Conservation (phyloP, 2,797 vertebrate genomes). For the Tarsius wallacei region DNA sequence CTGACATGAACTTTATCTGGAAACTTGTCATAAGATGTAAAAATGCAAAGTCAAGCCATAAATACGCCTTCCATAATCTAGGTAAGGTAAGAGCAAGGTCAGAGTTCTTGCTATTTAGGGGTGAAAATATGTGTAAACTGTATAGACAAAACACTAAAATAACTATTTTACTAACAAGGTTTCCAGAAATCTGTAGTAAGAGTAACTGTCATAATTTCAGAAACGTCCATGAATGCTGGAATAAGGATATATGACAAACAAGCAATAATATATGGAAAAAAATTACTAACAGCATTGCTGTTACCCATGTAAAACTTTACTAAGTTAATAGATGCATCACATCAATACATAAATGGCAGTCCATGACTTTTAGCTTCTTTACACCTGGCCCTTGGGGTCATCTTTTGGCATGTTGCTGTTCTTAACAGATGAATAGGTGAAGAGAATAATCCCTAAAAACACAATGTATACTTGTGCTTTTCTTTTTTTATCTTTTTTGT, state of each 20-base stretch:
- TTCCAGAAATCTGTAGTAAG: background rate
- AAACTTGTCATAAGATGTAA: slow-evolving; percentile 26
- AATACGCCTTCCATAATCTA: slow-evolving; percentile 7
- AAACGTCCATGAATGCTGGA: background rate
- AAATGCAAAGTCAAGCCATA: slow-evolving; percentile 14
- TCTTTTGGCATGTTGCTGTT: background rate
- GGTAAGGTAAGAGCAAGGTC: background rate
- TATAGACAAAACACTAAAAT: slow-evolving; percentile 10
- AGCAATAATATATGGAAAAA: background rate
- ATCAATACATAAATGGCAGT: background rate
- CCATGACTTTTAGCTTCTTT: background rate
- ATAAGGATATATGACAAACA: background rate
- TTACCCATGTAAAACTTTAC: background rate
- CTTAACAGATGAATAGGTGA: slow-evolving; percentile 17
- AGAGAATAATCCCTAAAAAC: slow-evolving; percentile 9
- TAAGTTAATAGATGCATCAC: background rate
- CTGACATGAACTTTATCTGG: slow-evolving; percentile 25
- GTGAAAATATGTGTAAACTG: background rate
- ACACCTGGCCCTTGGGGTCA: background rate
- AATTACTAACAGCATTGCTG: background rate
- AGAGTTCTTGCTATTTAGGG: background rate
- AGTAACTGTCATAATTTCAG: slow-evolving; percentile 28
- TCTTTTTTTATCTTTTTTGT: background rate
- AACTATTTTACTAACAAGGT: slow-evolving; percentile 10
- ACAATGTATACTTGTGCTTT: background rate